Evolutionary conservation across 2,113 vertebrate genomes (phyloP).

Genomic region (Oreochromis tanganicae): DNA sequence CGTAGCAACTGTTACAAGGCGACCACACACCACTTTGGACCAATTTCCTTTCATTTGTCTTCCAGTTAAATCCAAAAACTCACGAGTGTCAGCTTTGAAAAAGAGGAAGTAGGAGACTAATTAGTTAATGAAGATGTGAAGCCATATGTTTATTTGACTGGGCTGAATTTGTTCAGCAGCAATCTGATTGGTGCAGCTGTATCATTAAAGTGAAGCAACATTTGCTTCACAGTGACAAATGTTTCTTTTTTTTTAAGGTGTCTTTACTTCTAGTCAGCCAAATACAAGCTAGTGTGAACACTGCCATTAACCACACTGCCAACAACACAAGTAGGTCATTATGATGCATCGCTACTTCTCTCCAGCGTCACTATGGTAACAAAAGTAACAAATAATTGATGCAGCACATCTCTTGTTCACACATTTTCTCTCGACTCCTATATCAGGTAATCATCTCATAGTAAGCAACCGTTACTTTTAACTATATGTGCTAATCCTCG

Average conservation of each 20-base stretch:
- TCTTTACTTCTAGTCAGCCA: not conserved
- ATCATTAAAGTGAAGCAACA: not conserved
- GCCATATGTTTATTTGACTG: not conserved
- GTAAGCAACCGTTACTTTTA: not conserved
- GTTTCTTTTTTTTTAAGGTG: not conserved
- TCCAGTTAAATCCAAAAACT: conserved; percentile 29
- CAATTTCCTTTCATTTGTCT: conserved; percentile 37
- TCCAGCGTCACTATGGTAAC: conserved; percentile 29
- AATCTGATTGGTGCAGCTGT: not conserved
- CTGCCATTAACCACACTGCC: conserved; percentile 12
- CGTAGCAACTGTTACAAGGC: conserved; percentile 64
- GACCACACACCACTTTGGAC: conserved; percentile 60
- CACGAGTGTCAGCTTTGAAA: conserved; percentile 21
- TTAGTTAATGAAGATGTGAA: conserved; percentile 4
- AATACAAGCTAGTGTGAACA: not conserved
- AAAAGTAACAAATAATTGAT: conserved; percentile 40
- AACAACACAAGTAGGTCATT: conserved; percentile 23
- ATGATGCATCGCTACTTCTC: not conserved
- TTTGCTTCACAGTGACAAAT: not conserved
- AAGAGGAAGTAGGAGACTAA: not conserved
- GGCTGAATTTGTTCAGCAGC: not conserved
- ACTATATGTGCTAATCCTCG: not conserved
- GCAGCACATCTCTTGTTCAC: not conserved
- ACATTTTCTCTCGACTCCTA: not conserved
- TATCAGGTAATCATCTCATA: not conserved